Evolutionary conservation across 2,113 vertebrate species (phyloP).

Genomic region (Anhinga rufa): DNA sequence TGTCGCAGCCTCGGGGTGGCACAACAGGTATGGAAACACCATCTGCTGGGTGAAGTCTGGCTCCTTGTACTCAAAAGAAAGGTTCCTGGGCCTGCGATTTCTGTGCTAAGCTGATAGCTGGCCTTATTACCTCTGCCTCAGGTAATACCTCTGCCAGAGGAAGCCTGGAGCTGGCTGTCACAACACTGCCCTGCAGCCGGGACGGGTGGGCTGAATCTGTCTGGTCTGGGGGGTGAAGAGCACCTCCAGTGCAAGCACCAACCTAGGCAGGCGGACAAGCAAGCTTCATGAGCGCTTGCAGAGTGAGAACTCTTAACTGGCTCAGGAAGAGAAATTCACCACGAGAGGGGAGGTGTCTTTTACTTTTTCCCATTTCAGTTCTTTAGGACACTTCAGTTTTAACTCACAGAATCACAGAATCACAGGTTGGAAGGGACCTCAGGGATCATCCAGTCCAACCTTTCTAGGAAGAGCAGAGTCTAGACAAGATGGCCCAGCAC

Average conservation of each 20-base stretch:
- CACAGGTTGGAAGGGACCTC: too few species aligned
- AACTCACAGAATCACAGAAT: too few species aligned
- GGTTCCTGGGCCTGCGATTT: neutral
- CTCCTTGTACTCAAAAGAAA: neutral
- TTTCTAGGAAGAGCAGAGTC: too few species aligned
- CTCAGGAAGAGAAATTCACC: neutral
- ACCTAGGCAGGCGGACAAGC: neutral
- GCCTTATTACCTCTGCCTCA: neutral
- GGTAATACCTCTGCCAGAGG: too few species aligned
- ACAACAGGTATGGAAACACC: neutral
- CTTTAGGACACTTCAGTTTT: neutral
- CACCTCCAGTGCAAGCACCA: neutral
- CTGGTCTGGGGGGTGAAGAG: neutral
- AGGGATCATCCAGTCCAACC: too few species aligned
- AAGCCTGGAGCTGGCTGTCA: neutral
- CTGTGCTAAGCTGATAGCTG: neutral
- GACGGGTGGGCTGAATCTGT: neutral
- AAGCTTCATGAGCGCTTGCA: neutral
- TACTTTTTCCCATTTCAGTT: neutral
- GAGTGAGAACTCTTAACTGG: neutral
- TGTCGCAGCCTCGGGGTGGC: neutral
- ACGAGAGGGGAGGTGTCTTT: neutral
- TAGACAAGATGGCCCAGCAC: too few species aligned
- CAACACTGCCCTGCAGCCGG: neutral
- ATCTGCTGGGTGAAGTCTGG: neutral